A percentile compares a stretch with the other conserved stretches of the same genome.
These are phyloP conservation scores for Pachycephala philippinensis DNA, from an alignment of 2,113 vertebrate genomes.

Conservation along the genomic window DNA sequence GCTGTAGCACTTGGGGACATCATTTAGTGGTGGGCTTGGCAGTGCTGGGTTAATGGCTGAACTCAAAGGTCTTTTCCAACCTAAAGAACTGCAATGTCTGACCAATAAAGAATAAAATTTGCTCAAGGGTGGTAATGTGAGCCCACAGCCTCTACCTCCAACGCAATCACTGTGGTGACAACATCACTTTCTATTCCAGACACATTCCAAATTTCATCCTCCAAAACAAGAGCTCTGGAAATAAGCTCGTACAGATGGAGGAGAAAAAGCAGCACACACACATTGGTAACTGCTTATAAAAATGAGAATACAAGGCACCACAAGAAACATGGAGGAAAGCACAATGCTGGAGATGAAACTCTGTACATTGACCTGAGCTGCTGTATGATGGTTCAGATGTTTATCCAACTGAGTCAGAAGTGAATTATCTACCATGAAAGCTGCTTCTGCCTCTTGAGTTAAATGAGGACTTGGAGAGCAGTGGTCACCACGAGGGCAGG, in stretches of 20 bases:
- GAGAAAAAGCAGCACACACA: not conserved
- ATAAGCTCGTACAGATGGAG: not conserved
- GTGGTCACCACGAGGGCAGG: not conserved
- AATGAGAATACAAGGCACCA: not conserved
- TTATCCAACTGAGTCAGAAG: not conserved
- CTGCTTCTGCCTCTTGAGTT: not conserved
- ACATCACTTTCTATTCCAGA: not conserved
- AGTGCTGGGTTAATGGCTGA: not conserved
- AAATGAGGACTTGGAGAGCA: not conserved
- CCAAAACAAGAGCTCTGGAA: not conserved
- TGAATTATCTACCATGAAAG: not conserved
- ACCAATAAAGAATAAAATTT: not conserved
- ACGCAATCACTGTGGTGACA: not conserved
- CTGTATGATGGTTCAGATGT: not conserved
- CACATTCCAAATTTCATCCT: not conserved
- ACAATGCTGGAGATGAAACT: not conserved
- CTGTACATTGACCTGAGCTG: not conserved
- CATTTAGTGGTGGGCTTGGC: not conserved
- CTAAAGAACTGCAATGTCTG: not conserved
- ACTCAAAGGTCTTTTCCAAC: not conserved
- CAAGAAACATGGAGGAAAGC: not conserved
- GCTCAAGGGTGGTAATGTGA: not conserved
- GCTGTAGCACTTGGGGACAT: not conserved
- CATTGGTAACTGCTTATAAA: not conserved
- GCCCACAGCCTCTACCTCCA: not conserved